phyloP scores from a whole-genome alignment of 2,797 vertebrate species.

The Delichon dasypus region DNA sequence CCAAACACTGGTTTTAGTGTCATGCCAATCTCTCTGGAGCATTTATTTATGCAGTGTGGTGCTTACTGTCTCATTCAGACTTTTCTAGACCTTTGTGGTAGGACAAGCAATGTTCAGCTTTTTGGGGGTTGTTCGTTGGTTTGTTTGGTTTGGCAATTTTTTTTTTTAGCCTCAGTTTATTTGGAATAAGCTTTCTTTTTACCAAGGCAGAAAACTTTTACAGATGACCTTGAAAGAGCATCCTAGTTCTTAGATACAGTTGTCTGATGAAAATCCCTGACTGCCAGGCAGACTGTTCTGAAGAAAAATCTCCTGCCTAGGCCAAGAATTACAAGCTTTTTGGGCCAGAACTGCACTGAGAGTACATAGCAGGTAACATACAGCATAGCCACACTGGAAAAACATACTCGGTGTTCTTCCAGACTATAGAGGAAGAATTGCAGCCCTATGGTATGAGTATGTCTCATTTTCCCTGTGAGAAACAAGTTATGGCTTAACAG shows the following conservation, averaged over 20 bases:
- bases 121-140: not conserved
- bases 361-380: not conserved
- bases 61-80: not conserved
- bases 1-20: not conserved
- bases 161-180: not conserved
- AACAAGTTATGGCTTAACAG: not conserved
- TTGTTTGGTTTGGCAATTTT: not conserved
- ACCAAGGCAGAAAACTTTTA: not conserved
- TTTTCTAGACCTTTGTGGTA: not conserved
- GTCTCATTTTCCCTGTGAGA: constrained; percentile 15
- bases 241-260: not conserved
- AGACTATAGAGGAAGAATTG: not conserved
- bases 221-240: not conserved
- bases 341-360: not conserved
- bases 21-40: not conserved
- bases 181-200: not conserved
- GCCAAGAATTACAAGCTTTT: not conserved
- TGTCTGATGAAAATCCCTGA: not conserved
- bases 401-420: not conserved
- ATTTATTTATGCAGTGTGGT: not conserved
- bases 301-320: not conserved
- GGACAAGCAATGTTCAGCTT: not conserved
- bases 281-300: not conserved
- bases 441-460: not conserved
- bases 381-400: not conserved